Evolutionary conservation across 2,113 vertebrate species (phyloP).

Genomic region (Spea multiplicata): DNA sequence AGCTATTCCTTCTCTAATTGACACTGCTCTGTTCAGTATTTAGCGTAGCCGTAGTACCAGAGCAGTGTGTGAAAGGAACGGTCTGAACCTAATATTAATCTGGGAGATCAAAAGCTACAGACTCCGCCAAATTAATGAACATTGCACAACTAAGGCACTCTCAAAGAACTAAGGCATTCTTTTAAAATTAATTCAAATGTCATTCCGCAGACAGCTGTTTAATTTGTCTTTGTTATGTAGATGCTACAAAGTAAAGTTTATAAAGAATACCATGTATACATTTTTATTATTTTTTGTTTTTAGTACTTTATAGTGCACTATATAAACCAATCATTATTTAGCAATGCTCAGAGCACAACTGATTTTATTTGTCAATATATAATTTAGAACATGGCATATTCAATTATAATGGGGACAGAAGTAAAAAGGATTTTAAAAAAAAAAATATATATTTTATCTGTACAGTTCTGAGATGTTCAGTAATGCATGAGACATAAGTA

Average conservation of each 20-base stretch:
- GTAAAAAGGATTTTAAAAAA: neutral
- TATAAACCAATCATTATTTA: neutral
- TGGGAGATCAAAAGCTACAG: conserved; percentile 31
- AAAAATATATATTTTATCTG: neutral
- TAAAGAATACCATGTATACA: neutral
- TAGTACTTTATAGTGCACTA: neutral
- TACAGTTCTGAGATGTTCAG: neutral
- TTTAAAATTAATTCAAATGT: conserved; percentile 10
- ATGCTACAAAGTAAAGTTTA: neutral
- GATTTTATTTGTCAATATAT: neutral
- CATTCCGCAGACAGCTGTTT: conserved; percentile 23
- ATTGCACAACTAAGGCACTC: conserved; percentile 19
- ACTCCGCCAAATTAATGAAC: conserved; percentile 25
- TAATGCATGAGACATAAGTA: neutral
- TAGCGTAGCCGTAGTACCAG: conserved; percentile 11
- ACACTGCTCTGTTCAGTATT: conserved; percentile 33
- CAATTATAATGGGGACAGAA: neutral
- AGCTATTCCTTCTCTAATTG: conserved; percentile 40
- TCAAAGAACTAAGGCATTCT: neutral
- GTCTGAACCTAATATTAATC: conserved; percentile 27
- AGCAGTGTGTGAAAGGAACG: conserved; percentile 24
- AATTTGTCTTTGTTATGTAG: conserved; percentile 7
- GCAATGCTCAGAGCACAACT: neutral
- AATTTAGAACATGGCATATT: neutral
- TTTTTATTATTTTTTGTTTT: neutral